Conservation (phyloP, 1,140 invertebrate species). For the Melipona quadrifasciata region DNA sequence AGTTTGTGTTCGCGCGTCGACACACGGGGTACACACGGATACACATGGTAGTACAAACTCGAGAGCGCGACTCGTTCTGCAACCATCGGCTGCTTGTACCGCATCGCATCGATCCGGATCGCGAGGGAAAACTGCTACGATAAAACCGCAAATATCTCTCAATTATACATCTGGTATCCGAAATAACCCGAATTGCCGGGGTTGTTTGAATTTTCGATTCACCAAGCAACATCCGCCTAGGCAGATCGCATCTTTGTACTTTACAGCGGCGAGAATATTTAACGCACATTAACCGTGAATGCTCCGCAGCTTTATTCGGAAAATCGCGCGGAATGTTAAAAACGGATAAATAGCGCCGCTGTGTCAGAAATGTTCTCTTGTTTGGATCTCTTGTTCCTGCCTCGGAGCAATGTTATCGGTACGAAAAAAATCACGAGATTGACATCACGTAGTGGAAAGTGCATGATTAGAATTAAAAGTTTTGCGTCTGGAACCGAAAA, state of each 20-base stretch:
- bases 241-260: background rate
- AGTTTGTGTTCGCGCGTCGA: background rate
- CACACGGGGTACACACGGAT: background rate
- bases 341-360: background rate
- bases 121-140: background rate
- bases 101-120: background rate
- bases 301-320: no score
- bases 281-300: background rate
- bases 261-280: background rate
- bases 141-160: background rate
- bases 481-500: background rate
- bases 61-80: background rate
- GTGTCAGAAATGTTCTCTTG: no score
- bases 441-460: background rate
- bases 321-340: background rate
- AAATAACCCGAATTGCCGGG: background rate
- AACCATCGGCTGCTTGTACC: background rate
- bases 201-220: background rate
- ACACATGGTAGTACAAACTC: background rate
- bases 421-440: background rate
- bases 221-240: background rate
- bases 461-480: conserved; percentile 15
- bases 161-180: background rate
- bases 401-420: conserved; percentile 7
- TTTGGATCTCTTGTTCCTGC: no score